These are phyloP conservation scores for Ifrita kowaldi DNA, from an alignment of 2,113 vertebrate species.

Conservation along the genomic window DNA sequence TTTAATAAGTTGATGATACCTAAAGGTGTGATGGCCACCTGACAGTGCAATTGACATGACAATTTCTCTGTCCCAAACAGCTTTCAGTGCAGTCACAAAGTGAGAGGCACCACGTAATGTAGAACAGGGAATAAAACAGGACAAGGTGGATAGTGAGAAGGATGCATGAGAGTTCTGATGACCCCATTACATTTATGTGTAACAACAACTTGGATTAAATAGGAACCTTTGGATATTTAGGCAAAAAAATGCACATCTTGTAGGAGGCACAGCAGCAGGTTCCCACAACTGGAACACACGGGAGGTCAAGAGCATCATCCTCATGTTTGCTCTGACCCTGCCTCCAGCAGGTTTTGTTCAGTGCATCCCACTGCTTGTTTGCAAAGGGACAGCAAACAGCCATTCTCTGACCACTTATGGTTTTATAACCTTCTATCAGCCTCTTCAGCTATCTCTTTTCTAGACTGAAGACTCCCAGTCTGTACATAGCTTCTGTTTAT, in stretches of 20 bases:
- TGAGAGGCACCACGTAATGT: not conserved
- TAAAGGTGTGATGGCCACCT: not conserved
- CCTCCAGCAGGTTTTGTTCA: not conserved
- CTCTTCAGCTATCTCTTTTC: not conserved
- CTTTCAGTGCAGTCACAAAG: not conserved
- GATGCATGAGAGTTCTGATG: not conserved
- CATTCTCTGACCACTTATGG: not conserved
- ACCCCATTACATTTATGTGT: not conserved
- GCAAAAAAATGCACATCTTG: not conserved
- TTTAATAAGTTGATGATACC: not conserved
- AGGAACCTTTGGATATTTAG: not conserved
- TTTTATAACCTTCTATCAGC: not conserved
- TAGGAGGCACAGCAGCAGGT: not conserved
- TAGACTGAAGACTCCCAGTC: not conserved
- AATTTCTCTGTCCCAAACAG: not conserved
- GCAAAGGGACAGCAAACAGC: not conserved
- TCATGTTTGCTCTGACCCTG: not conserved
- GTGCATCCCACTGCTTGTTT: not conserved
- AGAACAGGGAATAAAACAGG: not conserved
- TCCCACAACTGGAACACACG: not conserved
- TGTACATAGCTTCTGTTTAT: not conserved
- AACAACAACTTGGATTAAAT: not conserved
- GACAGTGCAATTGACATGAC: not conserved
- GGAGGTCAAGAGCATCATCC: not conserved
- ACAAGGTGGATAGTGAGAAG: not conserved